Evolutionary conservation across 2,113 vertebrate genomes (phyloP).

Genomic region (Rana temporaria): DNA sequence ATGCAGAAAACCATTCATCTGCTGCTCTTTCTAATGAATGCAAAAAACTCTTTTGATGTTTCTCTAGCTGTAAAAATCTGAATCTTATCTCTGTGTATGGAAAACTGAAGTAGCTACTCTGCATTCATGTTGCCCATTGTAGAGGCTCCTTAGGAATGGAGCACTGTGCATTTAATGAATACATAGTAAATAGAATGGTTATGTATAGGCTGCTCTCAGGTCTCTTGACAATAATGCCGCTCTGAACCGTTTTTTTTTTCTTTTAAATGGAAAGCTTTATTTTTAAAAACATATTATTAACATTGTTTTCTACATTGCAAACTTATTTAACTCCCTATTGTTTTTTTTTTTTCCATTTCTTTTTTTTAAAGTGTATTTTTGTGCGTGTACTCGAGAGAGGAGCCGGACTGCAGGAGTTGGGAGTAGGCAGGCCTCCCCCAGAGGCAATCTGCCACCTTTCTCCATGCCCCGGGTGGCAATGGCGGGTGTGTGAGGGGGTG

Average conservation of each 20-base stretch:
- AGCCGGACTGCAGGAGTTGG: too few species aligned
- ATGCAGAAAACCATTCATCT: background rate
- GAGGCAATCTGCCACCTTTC: too few species aligned
- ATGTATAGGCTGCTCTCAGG: background rate
- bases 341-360: too few species aligned
- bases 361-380: too few species aligned
- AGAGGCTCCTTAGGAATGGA: background rate
- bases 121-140: constrained; percentile 4
- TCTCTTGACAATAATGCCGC: background rate
- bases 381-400: too few species aligned
- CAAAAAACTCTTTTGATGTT: constrained; percentile 1
- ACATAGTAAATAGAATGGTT: background rate
- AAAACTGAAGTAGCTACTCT: constrained; percentile 4
- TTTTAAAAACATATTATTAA: too few species aligned
- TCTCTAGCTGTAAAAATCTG: constrained; percentile 5
- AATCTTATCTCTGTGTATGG: constrained; percentile 6
- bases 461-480: too few species aligned
- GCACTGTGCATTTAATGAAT: constrained; percentile 21
- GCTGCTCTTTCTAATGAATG: constrained; percentile 12
- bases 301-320: too few species aligned
- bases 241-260: background rate
- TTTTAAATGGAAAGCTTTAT: background rate
- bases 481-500: too few species aligned
- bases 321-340: too few species aligned
- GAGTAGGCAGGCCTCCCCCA: too few species aligned